phyloP scores from a whole-genome alignment of 2,113 vertebrate genomes.

The Proterorhinus semilunaris region DNA sequence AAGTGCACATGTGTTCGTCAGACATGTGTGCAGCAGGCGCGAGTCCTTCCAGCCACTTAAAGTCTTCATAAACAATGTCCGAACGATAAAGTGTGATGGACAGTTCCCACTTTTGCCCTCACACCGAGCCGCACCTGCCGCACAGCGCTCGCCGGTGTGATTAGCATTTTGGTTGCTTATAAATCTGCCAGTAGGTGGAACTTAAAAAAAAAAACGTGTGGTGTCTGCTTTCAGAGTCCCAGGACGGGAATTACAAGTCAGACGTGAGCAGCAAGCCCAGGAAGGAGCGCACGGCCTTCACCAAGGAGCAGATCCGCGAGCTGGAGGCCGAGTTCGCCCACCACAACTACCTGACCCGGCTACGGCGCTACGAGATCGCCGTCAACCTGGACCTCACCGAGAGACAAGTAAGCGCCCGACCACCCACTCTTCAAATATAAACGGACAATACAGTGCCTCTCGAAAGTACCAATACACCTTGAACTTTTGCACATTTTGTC shows the following conservation, averaged over 20 bases:
- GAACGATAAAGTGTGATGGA: slow-evolving; percentile 62
- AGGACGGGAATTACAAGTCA: slow-evolving; percentile 96
- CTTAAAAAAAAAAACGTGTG: slow-evolving; percentile 39
- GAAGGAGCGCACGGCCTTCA: slow-evolving; percentile 98
- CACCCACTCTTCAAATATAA: too few species aligned
- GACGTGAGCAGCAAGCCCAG: slow-evolving; percentile 96
- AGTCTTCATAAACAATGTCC: slow-evolving; percentile 63
- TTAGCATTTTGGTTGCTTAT: slow-evolving; percentile 51
- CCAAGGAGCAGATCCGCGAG: slow-evolving; percentile 98
- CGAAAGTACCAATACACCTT: too few species aligned
- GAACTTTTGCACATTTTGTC: too few species aligned
- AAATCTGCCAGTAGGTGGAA: slow-evolving; percentile 48
- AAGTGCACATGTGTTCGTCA: slow-evolving; percentile 52
- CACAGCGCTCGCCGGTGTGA: slow-evolving; percentile 30
- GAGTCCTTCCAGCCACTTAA: slow-evolving; percentile 65
- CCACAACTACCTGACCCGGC: slow-evolving; percentile 97
- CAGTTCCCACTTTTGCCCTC: slow-evolving; percentile 52
- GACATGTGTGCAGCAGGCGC: slow-evolving; percentile 47
- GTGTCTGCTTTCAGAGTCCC: slow-evolving; percentile 85
- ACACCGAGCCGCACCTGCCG: slow-evolving; percentile 62
- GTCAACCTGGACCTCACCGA: slow-evolving; percentile 98
- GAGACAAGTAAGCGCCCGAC: slow-evolving; percentile 99
- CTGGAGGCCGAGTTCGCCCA: slow-evolving; percentile 98
- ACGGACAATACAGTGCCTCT: too few species aligned
- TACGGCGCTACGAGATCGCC: slow-evolving; percentile 96